Evolutionary conservation across 2,888 invertebrate species (phyloP).

Genomic region (Heteromyza rotundicornis): DNA sequence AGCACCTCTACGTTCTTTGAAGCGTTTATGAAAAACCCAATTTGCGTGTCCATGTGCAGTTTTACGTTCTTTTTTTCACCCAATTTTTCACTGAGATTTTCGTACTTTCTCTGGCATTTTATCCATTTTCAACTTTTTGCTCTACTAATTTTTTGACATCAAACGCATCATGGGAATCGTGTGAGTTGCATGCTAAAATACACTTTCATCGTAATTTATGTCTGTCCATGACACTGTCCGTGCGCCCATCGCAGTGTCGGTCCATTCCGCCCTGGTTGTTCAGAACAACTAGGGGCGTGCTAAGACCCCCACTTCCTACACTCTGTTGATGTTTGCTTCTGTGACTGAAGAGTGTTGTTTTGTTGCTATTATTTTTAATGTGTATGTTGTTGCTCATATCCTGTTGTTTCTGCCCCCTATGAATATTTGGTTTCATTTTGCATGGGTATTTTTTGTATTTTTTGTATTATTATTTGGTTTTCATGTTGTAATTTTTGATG

Average conservation of each 20-base stretch:
- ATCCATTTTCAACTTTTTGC: too few species aligned
- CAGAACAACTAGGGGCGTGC: too few species aligned
- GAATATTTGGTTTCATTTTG: constrained; percentile 16
- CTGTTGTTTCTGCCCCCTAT: constrained; percentile 4
- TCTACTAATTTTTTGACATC: too few species aligned
- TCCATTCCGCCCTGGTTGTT: background rate
- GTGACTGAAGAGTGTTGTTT: background rate
- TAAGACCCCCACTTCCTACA: too few species aligned
- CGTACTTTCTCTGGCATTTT: too few species aligned
- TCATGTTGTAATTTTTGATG: too few species aligned
- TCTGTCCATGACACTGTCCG: background rate
- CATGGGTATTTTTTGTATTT: background rate
- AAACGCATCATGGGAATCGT: too few species aligned
- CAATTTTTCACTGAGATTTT: too few species aligned
- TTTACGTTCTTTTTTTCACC: too few species aligned
- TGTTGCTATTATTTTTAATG: background rate
- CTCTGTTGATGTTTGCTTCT: background rate
- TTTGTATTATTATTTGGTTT: background rate
- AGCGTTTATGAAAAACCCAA: too few species aligned
- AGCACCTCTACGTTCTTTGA: too few species aligned
- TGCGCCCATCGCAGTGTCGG: background rate
- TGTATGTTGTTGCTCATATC: background rate
- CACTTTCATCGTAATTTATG: background rate
- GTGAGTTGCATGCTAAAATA: constrained; percentile 6
- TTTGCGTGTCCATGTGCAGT: too few species aligned